Conservation (phyloP, 2,888 invertebrate species). For the Hypselothyrea guttata region DNA sequence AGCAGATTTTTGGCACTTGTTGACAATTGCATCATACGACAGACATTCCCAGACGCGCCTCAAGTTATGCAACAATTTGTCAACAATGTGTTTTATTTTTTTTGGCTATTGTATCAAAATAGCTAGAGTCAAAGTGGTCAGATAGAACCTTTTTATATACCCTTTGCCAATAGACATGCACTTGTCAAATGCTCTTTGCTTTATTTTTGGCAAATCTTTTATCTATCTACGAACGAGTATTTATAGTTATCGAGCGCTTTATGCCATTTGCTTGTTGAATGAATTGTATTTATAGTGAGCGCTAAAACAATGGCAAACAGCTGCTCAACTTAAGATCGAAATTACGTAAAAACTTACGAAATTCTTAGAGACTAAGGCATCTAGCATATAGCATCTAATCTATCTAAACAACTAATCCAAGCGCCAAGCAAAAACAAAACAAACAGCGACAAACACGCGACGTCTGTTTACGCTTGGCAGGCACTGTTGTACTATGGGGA, state of each 20-base stretch:
- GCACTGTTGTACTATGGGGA: conserved; percentile 33
- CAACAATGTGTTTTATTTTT: conserved; percentile 27
- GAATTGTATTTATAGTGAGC: conserved; percentile 34
- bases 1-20: conserved; percentile 59
- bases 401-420: conserved; percentile 46
- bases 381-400: too few relatives aligned
- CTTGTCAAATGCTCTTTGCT: conserved; percentile 63
- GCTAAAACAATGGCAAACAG: neutral
- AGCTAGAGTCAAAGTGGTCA: conserved; percentile 21
- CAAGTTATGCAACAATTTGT: conserved; percentile 68
- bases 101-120: conserved; percentile 48
- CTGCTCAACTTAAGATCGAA: neutral
- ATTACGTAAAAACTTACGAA: neutral
- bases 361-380: too few relatives aligned
- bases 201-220: conserved; percentile 65
- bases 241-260: conserved; percentile 21
- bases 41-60: conserved; percentile 76
- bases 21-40: conserved; percentile 65
- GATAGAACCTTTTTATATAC: conserved; percentile 48
- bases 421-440: conserved; percentile 8
- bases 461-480: conserved; percentile 51
- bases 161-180: conserved; percentile 65
- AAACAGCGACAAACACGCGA: conserved; percentile 40
- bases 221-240: conserved; percentile 30
- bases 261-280: conserved; percentile 46